Base-by-base conservation (phyloP, 2,113 vertebrate species). In the Pomatorhinus ruficollis region DNA sequence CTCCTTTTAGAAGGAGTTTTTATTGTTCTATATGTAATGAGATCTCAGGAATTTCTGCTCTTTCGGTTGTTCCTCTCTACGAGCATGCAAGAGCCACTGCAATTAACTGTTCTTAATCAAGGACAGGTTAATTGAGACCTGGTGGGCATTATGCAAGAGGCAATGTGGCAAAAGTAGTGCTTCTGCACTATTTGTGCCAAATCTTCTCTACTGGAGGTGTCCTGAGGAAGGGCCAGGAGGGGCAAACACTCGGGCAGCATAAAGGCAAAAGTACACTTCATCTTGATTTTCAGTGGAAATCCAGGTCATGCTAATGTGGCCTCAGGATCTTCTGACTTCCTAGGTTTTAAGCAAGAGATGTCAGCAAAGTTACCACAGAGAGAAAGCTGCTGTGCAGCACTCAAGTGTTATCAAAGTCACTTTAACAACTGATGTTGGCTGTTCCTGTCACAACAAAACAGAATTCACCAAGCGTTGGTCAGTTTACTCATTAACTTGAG, bases 21-120 rank as follows among this genome's bases (percentile, higher is more conserved):
- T 27, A 23, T 12, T 69, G 35, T 65, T 91, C 17, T 22, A 70
- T 23, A 63, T 25, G 11, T 47, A 49, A 78, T 60, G 15, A 87
- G 18, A 78, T 78, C 90, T 91, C 40, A 71, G 20, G 59, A 52
- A 49, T 85, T 68, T 33, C 17, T 42, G 59, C 18, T 56, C 18
- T 49, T 83, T 77, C 37, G 90, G 70, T n/a, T 35, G 52, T 52
- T 68, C 50, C 22, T 86, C 31, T 47, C 35, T 31, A 88, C 1
- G 33, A 44, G 87, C 42, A 77, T 77, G 65, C 47, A 89, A 71
- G 92, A 96, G 52, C 11, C 45, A 12, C 10, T 59, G 54, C 78
- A 96, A 53, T 47, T 49, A 65, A 47, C 33, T 63, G 22, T 27
- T 65, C 40, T 77, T 83, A 65, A 92, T 90, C 18, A 83, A 63